Evolutionary conservation across 2,797 vertebrate species (phyloP).

Genomic region (Diglossa cyanea): DNA sequence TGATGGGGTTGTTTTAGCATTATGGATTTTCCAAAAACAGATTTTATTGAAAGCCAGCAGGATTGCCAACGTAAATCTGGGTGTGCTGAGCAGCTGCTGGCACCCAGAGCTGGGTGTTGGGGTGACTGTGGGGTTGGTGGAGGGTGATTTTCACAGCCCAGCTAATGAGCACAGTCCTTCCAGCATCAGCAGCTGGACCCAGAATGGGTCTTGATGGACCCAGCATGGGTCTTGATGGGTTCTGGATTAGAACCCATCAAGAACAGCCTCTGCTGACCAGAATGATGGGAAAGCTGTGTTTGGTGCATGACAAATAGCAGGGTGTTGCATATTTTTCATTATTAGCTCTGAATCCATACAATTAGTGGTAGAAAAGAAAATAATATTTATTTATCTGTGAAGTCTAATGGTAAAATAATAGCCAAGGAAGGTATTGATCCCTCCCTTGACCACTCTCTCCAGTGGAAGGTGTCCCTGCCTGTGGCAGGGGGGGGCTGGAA

Average conservation of each 20-base stretch:
- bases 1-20: neutral
- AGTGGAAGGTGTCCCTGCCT: neutral
- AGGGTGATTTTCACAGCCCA: neutral
- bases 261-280: conserved; percentile 7
- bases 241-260: neutral
- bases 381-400: neutral
- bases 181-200: neutral
- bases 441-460: neutral
- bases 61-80: neutral
- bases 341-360: neutral
- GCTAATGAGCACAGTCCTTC: conserved; percentile 36
- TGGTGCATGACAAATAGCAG: neutral
- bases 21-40: neutral
- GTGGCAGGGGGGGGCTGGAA: neutral
- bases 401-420: neutral
- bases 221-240: too few relatives aligned
- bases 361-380: neutral
- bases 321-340: neutral
- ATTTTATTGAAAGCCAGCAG: neutral
- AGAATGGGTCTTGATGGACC: too few relatives aligned
- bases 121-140: neutral
- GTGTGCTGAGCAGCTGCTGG: conserved; percentile 38
- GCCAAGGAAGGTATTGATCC: neutral
- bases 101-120: neutral
- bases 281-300: neutral